Evolutionary conservation across 1,140 invertebrate genomes (phyloP).

Genomic region (Charaxes varanes): DNA sequence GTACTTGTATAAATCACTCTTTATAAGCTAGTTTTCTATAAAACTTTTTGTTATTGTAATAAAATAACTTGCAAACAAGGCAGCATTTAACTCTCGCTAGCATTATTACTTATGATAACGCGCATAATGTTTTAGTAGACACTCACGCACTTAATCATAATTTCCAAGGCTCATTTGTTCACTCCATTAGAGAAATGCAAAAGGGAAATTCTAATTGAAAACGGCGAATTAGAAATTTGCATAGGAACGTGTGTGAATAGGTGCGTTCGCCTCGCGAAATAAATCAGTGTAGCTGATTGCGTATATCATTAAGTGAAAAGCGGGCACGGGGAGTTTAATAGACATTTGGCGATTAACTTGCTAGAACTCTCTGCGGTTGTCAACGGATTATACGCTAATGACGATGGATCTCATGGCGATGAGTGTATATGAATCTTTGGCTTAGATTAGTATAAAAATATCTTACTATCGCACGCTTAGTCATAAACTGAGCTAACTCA

Average conservation of each 20-base stretch:
- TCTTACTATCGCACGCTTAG: no score
- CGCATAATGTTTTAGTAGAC: no score
- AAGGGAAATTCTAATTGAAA: slow-evolving; percentile 32
- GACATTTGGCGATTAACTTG: slow-evolving; percentile 23
- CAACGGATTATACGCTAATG: slow-evolving; percentile 21
- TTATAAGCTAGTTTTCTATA: no score
- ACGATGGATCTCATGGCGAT: no score
- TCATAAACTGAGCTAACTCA: no score
- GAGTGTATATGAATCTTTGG: no score
- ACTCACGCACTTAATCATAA: slow-evolving; percentile 10
- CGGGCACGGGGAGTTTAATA: slow-evolving; percentile 18
- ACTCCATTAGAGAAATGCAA: slow-evolving; percentile 15
- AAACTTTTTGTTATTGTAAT: no score
- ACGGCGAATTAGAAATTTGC: slow-evolving; percentile 32
- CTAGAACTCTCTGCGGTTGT: slow-evolving; percentile 16
- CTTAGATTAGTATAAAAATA: no score
- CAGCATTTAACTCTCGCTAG: no score
- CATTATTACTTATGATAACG: no score
- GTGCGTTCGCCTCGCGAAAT: slow-evolving; percentile 23
- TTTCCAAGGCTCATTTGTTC: slow-evolving; percentile 13
- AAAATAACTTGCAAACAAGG: no score
- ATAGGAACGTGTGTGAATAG: slow-evolving; percentile 35
- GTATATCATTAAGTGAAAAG: slow-evolving; percentile 33
- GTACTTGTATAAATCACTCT: no score
- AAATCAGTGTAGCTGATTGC: slow-evolving; percentile 28